These are phyloP conservation scores for Heliocidaris tuberculata DNA, from an alignment of 35 echinoderm and acorn worm genomes.

Conservation along the genomic window DNA sequence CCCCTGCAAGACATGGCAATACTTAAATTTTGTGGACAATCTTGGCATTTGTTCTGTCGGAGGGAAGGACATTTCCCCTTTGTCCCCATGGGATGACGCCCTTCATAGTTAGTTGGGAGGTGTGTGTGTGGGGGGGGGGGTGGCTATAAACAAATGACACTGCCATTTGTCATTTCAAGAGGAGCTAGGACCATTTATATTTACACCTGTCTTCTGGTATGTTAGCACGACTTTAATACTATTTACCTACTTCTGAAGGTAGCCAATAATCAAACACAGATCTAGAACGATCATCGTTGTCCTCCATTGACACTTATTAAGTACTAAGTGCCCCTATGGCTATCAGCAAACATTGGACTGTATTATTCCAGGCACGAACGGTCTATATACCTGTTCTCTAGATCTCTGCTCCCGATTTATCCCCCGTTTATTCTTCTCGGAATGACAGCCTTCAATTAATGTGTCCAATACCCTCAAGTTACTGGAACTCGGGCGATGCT, in stretches of 20 bases:
- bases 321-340: neutral
- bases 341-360: neutral
- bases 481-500: neutral
- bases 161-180: too few relatives aligned
- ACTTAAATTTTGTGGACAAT: too few relatives aligned
- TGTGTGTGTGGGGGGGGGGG: too few relatives aligned
- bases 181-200: neutral
- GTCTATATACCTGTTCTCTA: neutral
- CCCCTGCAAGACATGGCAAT: too few relatives aligned
- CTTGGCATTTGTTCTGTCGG: too few relatives aligned
- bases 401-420: neutral
- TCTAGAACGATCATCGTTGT: conserved; percentile 1
- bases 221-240: neutral
- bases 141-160: too few relatives aligned
- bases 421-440: neutral
- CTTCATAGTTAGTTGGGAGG: too few relatives aligned
- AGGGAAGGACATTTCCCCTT: too few relatives aligned
- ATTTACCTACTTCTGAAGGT: neutral
- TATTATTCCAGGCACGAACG: neutral
- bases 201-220: neutral
- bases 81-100: too few relatives aligned
- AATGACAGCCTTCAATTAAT: neutral
- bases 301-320: neutral
- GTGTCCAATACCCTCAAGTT: neutral
- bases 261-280: neutral